These are phyloP conservation scores for Rousettus leschenaultii DNA, from an alignment of 2,113 vertebrate species.

Conservation along the genomic window DNA sequence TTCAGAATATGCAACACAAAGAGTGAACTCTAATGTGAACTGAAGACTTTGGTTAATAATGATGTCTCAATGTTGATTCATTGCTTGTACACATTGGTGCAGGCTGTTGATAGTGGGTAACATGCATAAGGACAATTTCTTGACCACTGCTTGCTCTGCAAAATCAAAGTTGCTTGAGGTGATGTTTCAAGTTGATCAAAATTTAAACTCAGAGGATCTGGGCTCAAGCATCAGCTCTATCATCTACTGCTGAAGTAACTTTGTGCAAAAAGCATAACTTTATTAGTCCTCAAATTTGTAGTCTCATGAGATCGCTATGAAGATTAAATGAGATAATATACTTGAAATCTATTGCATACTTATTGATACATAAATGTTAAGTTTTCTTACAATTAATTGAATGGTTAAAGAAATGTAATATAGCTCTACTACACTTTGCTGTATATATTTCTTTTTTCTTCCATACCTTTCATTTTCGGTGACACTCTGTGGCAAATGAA, in stretches of 20 bases:
- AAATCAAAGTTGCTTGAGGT: not conserved
- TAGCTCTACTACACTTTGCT: not conserved
- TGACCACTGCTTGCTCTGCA: not conserved
- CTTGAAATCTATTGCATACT: not conserved
- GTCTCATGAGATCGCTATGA: not conserved
- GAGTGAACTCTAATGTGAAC: too few relatives aligned
- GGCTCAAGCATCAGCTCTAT: not conserved
- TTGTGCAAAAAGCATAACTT: not conserved
- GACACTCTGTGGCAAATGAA: not conserved
- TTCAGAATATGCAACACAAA: not conserved
- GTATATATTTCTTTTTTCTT: not conserved
- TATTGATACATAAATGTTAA: not conserved
- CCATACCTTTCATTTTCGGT: not conserved
- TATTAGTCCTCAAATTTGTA: not conserved
- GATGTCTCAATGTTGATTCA: not conserved
- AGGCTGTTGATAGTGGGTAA: too few relatives aligned
- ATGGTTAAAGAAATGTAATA: not conserved
- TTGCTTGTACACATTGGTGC: fast-evolving
- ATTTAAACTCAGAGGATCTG: not conserved
- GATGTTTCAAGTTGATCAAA: not conserved
- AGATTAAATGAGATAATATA: not conserved
- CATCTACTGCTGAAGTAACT: not conserved
- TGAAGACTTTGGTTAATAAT: not conserved
- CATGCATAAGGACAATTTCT: not conserved
- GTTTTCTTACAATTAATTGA: not conserved